Base-by-base conservation (phyloP, 2,888 invertebrate species). In the Ornithoptera priamus region DNA sequence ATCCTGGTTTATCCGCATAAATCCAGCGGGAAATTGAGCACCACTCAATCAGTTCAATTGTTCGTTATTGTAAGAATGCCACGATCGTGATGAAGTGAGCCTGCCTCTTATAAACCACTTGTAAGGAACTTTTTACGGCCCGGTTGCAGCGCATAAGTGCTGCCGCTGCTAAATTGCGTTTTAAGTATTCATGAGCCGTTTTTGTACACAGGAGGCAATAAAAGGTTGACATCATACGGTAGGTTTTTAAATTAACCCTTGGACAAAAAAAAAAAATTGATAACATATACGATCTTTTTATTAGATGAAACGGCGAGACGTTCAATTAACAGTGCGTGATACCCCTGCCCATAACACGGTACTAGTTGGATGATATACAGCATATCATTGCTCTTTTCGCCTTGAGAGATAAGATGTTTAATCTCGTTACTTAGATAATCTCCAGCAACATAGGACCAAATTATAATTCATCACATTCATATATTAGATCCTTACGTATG, bases 1-100 rank as follows among this genome's bases (percentile, higher is more conserved):
- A 70, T 70, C 66, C 66, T 63, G 63, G 70, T 62, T 66, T 70
- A 70, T 70, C 70, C 62, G 62, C 36, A 62, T 62, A 42, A 61
- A 17, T 18, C 30, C 58, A 66, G 62, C 62, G 62, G 58, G 46
- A 58, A 62, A 70, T 70, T 62, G 66, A 70, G 69, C 50, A 53
- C 59, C 69, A 70, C 66, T 70, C 66, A 70, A 66, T 66, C 62
- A 66, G 58, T 50, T 53, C 53, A 62, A 22, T 64, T 39, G 67
- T 67, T 59, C 61, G 66, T 63, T 46, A 58, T 18, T 42, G 65
- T 62, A 69, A 62, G 58, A 58, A 66, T 53, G 63, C 39, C 59
- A 68, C 65, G 17, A 46, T 62, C n/a, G 24, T n/a, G 63, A 18
- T n/a, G 62, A 17, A 59, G 66, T 50, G 36, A 57, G 46, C n/a